Base-by-base conservation (phyloP, 2,888 invertebrate species). In the Callosobruchus maculatus region DNA sequence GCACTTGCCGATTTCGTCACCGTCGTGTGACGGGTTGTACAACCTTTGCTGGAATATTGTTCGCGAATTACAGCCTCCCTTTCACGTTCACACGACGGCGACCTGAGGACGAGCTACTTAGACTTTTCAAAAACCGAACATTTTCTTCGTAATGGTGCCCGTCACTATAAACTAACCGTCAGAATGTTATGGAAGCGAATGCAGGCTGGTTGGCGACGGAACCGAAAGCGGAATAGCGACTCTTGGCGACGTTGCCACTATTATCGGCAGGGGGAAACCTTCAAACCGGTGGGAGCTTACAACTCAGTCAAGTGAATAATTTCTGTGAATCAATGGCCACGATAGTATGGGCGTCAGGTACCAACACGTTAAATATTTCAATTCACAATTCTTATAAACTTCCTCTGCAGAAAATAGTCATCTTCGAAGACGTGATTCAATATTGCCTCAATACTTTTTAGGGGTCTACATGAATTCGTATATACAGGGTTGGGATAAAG, bases 1-100 rank as follows among this genome's bases (percentile, higher is more conserved):
- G 72, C 77, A 75, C 74, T 76, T 74, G 74, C 76, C 67, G 74
- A 67, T 71, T 70, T 70, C 72, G 77, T 77, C 78, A 77, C 78
- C 77, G 78, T 76, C 77, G 78, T 78, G 77, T 77, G 77, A 49
- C 49, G 49, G 49, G 18, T 49, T 49, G 49, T 49, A 49, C 49
- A 49, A 49, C 49, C 49, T 49, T 49, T 21, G 21, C 31, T 67
- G 5, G 26, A 20, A 67, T 26, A 22, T 26, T 21, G 13, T 68
- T 68, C 26, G 21, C 22, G 21, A 67, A 22, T 72, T 30, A 5
- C n/a, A 30, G 21, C 49, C 49, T 68, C 21, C n/a, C 68, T 9
- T 67, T n/a, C 9, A 71, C 73, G 26, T 26, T 49, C 75, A 76
- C 76, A 75, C 77, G 77, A 77, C 77, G 77, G 76, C 72, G 75